Conservation (phyloP, 2,113 vertebrate species). For the Halcyon senegalensis region DNA sequence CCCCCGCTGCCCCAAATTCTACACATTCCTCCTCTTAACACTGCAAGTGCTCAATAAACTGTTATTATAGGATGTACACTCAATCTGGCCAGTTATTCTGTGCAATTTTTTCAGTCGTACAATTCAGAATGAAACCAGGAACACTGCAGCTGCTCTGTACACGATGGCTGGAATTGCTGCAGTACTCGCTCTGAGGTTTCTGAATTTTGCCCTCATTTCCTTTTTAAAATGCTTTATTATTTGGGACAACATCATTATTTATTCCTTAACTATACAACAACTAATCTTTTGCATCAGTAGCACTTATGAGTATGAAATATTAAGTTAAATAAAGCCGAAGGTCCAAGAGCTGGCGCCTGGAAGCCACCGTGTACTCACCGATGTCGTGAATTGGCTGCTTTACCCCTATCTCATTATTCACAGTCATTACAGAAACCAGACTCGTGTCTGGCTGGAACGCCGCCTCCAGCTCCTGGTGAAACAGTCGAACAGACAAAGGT, state of each 20-base stretch:
- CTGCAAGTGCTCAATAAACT: neutral
- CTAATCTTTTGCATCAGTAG: neutral
- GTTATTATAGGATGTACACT: neutral
- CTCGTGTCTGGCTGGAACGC: constrained; percentile 88
- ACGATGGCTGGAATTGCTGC: neutral
- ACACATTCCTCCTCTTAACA: neutral
- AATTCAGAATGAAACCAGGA: neutral
- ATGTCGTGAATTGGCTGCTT: constrained; percentile 90
- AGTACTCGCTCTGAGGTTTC: neutral
- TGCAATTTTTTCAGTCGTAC: neutral
- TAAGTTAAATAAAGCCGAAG: neutral
- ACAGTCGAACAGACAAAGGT: neutral
- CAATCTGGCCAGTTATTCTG: neutral
- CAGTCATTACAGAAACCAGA: constrained; percentile 92
- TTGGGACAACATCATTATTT: neutral
- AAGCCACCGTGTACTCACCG: constrained; percentile 74
- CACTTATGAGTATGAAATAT: neutral
- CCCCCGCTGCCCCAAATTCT: neutral
- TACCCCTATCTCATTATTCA: constrained; percentile 98
- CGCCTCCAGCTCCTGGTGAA: constrained; percentile 85
- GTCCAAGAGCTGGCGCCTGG: neutral
- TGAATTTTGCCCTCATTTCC: neutral
- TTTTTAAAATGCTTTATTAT: neutral
- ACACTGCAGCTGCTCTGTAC: neutral
- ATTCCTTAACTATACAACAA: neutral